Evolutionary conservation across 2,888 invertebrate species (phyloP).

Genomic region (Ormyrus labotus): DNA sequence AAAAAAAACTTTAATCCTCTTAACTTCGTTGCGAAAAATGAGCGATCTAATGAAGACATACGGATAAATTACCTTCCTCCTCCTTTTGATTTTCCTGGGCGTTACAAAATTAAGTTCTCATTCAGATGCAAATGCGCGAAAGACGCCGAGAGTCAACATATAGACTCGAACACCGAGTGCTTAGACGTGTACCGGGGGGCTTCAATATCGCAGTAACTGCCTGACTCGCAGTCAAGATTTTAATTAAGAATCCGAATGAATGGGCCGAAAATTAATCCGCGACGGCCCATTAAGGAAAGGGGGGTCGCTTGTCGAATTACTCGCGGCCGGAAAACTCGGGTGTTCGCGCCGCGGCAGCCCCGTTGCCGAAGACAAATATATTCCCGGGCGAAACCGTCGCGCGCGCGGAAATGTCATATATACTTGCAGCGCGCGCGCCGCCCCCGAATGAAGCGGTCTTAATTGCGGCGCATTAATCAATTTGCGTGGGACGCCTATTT

Average conservation of each 20-base stretch:
- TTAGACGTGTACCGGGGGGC: too few species aligned
- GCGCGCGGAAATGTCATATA: neutral
- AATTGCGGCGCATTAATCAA: constrained; percentile 19
- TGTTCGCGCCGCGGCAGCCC: neutral
- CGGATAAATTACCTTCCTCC: constrained; percentile 6
- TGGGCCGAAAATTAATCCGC: constrained; percentile 18
- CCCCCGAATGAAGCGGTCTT: constrained; percentile 22
- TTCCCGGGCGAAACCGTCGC: neutral
- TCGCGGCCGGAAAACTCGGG: neutral
- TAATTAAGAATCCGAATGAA: constrained; percentile 34
- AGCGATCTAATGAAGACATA: neutral
- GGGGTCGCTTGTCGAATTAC: neutral
- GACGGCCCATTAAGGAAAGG: constrained; percentile 19
- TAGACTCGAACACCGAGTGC: too few species aligned
- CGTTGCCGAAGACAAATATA: constrained; percentile 29
- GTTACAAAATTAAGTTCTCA: constrained; percentile 29
- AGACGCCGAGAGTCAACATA: too few species aligned
- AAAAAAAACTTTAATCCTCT: neutral
- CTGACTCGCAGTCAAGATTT: constrained; percentile 23
- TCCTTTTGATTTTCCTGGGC: constrained; percentile 11
- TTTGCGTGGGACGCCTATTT: constrained; percentile 10
- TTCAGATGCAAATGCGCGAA: constrained; percentile 11
- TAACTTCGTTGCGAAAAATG: neutral
- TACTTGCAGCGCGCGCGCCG: neutral
- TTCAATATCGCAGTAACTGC: neutral